These are phyloP conservation scores for Gambusia affinis DNA, from an alignment of 2,113 vertebrate species.

Conservation along the genomic window DNA sequence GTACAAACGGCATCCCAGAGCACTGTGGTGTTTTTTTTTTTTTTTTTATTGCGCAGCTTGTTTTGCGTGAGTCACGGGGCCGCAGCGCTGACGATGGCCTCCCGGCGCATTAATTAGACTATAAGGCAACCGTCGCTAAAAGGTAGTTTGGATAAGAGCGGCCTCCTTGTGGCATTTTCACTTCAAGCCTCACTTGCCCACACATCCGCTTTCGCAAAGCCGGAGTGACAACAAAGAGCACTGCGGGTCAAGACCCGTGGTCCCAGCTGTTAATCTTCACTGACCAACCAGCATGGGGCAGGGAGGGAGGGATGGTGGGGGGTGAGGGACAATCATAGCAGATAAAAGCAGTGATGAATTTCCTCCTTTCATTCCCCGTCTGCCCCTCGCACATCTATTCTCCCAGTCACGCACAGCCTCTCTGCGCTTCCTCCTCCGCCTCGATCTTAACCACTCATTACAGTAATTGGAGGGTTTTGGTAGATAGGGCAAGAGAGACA, in stretches of 20 bases:
- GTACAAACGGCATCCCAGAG: neutral
- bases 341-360: constrained; percentile 63
- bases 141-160: constrained; percentile 25
- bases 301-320: constrained; percentile 40
- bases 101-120: neutral
- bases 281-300: constrained; percentile 63
- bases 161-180: constrained; percentile 37
- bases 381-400: constrained; percentile 38
- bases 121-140: neutral
- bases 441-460: constrained; percentile 75
- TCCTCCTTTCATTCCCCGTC: constrained; percentile 20
- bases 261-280: constrained; percentile 66
- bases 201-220: constrained; percentile 43
- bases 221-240: constrained; percentile 49
- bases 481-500: constrained; percentile 55
- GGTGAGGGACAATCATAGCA: constrained; percentile 62
- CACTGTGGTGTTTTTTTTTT: neutral
- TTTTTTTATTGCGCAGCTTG: neutral
- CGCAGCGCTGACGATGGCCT: neutral
- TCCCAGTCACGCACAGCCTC: constrained; percentile 63
- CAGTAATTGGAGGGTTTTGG: constrained; percentile 76
- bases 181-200: constrained; percentile 51
- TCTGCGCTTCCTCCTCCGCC: constrained; percentile 43
- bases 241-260: constrained; percentile 57
- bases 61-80: neutral